phyloP scores from a whole-genome alignment of 2,113 vertebrate genomes.

The Okapia johnstoni region DNA sequence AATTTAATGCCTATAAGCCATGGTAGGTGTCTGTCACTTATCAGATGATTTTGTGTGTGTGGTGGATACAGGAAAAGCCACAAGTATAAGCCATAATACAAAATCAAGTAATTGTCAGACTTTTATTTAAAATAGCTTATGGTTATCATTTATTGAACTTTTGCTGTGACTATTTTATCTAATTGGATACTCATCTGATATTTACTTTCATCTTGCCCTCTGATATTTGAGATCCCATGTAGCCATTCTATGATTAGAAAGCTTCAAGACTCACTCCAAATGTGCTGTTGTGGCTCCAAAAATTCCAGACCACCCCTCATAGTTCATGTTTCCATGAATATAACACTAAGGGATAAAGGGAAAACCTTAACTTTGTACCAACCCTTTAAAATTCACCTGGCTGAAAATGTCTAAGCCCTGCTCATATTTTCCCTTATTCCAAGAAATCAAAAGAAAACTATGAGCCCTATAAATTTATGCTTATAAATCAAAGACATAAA shows the following conservation, averaged over 20 bases:
- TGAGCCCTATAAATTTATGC: not conserved
- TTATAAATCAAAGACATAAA: not conserved
- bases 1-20: not conserved
- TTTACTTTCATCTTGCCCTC: not conserved
- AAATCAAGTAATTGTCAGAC: not conserved
- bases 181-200: not conserved
- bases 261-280: not conserved
- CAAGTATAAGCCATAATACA: not conserved
- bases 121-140: not conserved
- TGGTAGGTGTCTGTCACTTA: not conserved
- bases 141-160: not conserved
- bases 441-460: not conserved
- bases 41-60: not conserved
- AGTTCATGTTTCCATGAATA: not conserved
- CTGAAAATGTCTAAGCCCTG: not conserved
- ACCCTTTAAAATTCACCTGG: not conserved
- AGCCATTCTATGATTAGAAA: not conserved
- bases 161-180: not conserved
- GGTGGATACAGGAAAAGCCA: not conserved
- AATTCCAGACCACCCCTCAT: not conserved
- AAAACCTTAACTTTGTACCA: not conserved
- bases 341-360: not conserved
- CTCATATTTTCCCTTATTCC: not conserved
- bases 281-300: not conserved
- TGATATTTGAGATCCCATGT: not conserved